Evolutionary conservation across 2,113 vertebrate genomes (phyloP).

Genomic region (Prunella himalayana): DNA sequence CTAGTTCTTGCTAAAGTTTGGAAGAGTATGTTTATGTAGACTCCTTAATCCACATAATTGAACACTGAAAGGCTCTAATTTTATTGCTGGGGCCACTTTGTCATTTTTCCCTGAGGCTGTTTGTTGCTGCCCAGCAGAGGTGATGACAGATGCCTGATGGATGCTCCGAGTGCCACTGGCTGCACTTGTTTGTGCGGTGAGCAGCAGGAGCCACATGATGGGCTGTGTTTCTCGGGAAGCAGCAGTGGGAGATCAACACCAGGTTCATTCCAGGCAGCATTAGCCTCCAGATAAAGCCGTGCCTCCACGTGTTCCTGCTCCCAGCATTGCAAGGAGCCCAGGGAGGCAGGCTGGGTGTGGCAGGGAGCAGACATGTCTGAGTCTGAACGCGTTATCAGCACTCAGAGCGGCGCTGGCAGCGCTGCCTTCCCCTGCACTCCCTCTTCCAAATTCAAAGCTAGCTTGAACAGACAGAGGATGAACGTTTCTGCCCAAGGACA

Average conservation of each 20-base stretch:
- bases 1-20: not conserved
- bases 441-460: not conserved
- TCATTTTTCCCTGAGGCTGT: not conserved
- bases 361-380: not conserved
- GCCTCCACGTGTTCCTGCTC: not conserved
- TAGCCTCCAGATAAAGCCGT: not conserved
- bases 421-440: not conserved
- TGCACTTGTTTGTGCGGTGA: not conserved
- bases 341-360: not conserved
- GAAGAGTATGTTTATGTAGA: not conserved
- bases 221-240: not conserved
- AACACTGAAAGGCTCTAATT: not conserved
- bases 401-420: not conserved
- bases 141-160: not conserved
- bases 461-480: not conserved
- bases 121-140: not conserved
- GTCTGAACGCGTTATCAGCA: not conserved
- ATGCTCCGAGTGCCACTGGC: not conserved
- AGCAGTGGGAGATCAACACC: not conserved
- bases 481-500: not conserved
- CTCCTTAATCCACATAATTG: not conserved
- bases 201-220: not conserved
- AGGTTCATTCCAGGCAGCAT: not conserved
- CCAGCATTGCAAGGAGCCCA: accelerated
- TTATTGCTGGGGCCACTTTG: not conserved